Conservation (phyloP, 53 echinoderm and acorn worm genomes). For the Stichopus horrens region DNA sequence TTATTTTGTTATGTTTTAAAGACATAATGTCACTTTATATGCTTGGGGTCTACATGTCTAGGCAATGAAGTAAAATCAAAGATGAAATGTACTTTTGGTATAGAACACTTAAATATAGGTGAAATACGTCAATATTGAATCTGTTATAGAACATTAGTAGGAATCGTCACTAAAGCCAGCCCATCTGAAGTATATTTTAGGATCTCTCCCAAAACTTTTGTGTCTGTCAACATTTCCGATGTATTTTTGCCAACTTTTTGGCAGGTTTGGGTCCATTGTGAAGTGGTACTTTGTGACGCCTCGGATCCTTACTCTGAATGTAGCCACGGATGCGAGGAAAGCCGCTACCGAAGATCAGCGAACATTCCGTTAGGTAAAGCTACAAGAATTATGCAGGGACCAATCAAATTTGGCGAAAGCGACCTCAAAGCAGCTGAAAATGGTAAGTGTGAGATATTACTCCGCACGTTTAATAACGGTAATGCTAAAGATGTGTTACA, state of each 20-base stretch:
- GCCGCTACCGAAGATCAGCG: not conserved
- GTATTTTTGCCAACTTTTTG: not conserved
- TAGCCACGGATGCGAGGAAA: constrained; percentile 16
- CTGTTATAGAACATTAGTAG: too few species aligned
- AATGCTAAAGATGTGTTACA: too few species aligned
- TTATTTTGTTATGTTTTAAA: too few species aligned
- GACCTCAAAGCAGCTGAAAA: not conserved
- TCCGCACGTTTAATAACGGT: too few species aligned
- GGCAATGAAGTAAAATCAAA: not conserved
- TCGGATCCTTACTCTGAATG: constrained; percentile 10
- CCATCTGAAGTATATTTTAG: too few species aligned
- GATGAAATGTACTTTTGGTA: not conserved
- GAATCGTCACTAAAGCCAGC: too few species aligned
- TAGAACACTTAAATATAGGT: not conserved
- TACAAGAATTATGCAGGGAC: constrained; percentile 12
- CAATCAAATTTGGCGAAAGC: not conserved
- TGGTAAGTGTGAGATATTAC: not conserved
- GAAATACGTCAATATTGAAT: too few species aligned
- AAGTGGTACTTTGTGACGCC: constrained; percentile 17
- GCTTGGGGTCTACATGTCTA: too few species aligned
- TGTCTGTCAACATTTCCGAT: too few species aligned
- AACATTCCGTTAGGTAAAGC: not conserved
- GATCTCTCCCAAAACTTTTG: too few species aligned
- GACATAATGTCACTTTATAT: too few species aligned
- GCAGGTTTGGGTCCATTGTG: constrained; percentile 33